Conservation (phyloP, 2,113 vertebrate species). For the Plecotus auritus region DNA sequence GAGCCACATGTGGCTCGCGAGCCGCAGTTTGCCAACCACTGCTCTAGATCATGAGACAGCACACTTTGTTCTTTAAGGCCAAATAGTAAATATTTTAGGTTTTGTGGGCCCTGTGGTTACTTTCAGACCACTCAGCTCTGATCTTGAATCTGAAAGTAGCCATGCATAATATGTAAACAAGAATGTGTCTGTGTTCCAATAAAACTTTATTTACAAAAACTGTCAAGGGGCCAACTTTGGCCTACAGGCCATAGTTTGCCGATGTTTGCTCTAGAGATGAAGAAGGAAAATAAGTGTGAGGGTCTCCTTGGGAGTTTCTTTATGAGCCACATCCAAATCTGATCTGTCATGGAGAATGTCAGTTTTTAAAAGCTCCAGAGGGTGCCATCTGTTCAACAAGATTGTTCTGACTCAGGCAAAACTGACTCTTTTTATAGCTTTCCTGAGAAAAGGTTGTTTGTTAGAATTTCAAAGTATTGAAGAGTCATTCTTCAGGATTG, state of each 20-base stretch:
- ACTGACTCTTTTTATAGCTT: constrained; percentile 60
- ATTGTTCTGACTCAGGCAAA: constrained; percentile 60
- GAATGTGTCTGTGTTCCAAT: not conserved
- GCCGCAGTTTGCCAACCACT: too few relatives aligned
- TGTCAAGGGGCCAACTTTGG: not conserved
- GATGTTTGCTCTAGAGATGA: not conserved
- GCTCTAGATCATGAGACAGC: not conserved
- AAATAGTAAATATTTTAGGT: not conserved
- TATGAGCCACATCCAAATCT: not conserved
- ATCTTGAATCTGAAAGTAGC: not conserved
- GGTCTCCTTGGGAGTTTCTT: not conserved
- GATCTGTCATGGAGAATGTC: constrained; percentile 45
- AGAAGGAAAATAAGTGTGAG: not conserved
- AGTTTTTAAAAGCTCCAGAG: constrained; percentile 38
- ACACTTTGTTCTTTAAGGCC: not conserved
- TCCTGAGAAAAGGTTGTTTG: constrained; percentile 45
- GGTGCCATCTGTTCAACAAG: constrained; percentile 37
- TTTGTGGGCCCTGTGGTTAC: not conserved
- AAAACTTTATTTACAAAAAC: constrained; percentile 60
- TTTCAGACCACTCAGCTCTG: not conserved
- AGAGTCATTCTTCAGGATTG: constrained; percentile 55
- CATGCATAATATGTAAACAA: not conserved
- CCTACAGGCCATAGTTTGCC: not conserved
- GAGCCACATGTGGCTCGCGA: too few relatives aligned
- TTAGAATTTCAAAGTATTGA: constrained; percentile 43